A percentile compares a stretch with the other conserved stretches of the same genome.
Conservation (phyloP, 2,113 vertebrate species). For the Osmerus eperlanus region DNA sequence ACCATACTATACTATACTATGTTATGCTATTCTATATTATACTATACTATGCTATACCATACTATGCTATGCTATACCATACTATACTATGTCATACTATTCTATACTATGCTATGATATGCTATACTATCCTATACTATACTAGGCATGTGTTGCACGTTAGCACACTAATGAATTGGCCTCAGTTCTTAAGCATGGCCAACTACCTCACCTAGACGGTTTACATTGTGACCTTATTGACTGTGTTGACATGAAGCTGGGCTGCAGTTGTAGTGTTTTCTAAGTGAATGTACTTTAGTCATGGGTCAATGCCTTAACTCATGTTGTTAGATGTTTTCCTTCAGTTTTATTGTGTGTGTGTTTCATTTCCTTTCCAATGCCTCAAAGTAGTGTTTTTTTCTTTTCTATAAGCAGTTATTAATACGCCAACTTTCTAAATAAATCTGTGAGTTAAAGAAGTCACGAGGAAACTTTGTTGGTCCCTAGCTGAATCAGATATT, state of each 20-base stretch:
- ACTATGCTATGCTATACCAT: no score
- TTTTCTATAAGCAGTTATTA: constrained; percentile 46
- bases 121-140: constrained; percentile 6
- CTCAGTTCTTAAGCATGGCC: constrained; percentile 49
- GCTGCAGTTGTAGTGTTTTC: constrained; percentile 43
- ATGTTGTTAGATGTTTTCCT: constrained; percentile 1
- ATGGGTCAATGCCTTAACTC: neutral
- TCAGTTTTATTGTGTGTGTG: constrained; percentile 38
- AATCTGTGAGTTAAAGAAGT: constrained; percentile 54
- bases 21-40: no score
- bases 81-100: no score
- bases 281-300: constrained; percentile 27
- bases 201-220: constrained; percentile 69
- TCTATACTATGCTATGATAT: constrained; percentile 34
- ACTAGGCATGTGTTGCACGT: constrained; percentile 26
- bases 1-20: no score
- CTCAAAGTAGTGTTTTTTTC: constrained; percentile 43
- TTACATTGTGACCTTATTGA: constrained; percentile 47
- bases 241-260: constrained; percentile 33
- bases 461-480: constrained; percentile 52
- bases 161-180: constrained; percentile 27
- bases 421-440: constrained; percentile 55
- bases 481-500: constrained; percentile 59
- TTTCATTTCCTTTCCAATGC: constrained; percentile 45
- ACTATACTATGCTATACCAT: no score